Evolutionary conservation across 2,888 invertebrate genomes (phyloP), one percentile per base, ranked within the genome.

Genomic region (Amblyjoppa proteus): DNA sequence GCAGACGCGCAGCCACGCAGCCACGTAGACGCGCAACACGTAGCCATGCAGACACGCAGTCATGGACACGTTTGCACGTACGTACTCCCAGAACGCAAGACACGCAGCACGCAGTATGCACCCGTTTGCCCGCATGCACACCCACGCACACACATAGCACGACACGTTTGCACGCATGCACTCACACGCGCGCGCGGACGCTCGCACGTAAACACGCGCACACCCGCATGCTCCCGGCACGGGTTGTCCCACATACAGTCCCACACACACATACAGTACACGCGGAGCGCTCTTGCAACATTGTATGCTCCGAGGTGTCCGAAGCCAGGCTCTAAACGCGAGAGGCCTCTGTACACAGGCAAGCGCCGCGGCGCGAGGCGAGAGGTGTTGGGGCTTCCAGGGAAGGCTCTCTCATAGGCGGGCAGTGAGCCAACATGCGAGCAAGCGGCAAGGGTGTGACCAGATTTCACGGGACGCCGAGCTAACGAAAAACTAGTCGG

Each of bases 401-500:
- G 82, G 66, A 25, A 16, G 53, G 78, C 45, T 68, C 66, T 71
- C 75, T 53, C 73, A 80, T 61, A 74, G 73, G 68, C 79, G 83
- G 75, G 66, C 85, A 77, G 84, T 71, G 81, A 81, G 81, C 77
- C 81, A 74, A 68, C 80, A 84, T 69, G 77, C 66, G 77, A 41
- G 83, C 64, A 16, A 84, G 78, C 74, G 84, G 83, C 88, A 88
- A 81, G 90, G 88, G 90, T 91, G 92, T 92, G 92, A 92, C 61
- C 92, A 88, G 92, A 93, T 93, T 93, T 93, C 90, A 93, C 92
- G 93, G 92, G 91, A 92, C 91, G 91, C 88, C 91, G 91, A 91
- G 92, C 93, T 93, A 93, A 93, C 93, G 92, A 93, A 93, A 93
- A 93, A 93, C 92, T 92, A 93, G 92, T 92, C 92, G 91, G 91